A percentile compares a stretch with the other conserved stretches of the same genome.
Evolutionary conservation across 1,140 invertebrate species (phyloP).

Genomic region (Saccostrea cuccullata): DNA sequence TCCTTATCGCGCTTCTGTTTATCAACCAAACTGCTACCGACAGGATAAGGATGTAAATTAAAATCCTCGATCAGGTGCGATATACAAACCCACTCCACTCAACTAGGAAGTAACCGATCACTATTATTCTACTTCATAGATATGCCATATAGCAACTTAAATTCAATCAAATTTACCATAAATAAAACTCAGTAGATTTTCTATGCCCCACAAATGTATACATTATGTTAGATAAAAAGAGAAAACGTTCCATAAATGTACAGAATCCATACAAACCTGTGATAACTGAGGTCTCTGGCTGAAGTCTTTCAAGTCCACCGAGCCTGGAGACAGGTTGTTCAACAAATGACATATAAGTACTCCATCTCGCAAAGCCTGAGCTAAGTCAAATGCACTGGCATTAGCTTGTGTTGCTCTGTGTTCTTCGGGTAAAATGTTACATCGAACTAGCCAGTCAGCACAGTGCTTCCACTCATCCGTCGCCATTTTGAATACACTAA

Average conservation of each 20-base stretch:
- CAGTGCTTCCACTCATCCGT: slow-evolving; percentile 89
- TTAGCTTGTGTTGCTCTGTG: slow-evolving; percentile 82
- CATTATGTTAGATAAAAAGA: background rate
- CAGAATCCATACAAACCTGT: slow-evolving; percentile 83
- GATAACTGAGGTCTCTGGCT: slow-evolving; percentile 96
- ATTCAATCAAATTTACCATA: background rate
- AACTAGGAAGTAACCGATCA: slow-evolving; percentile 20
- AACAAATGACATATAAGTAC: slow-evolving; percentile 95
- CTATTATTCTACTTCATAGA: background rate
- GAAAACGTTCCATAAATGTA: background rate
- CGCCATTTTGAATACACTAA: slow-evolving; percentile 70
- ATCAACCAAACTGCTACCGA: background rate
- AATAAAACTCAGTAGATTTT: background rate
- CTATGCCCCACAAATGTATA: background rate
- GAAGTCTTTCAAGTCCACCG: slow-evolving; percentile 94
- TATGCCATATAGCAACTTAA: background rate
- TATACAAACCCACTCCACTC: background rate
- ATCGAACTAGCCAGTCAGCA: slow-evolving; percentile 92
- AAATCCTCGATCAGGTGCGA: background rate
- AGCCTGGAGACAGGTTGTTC: slow-evolving; percentile 89
- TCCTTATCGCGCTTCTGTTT: background rate
- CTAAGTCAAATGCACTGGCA: slow-evolving; percentile 79
- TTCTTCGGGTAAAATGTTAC: slow-evolving; percentile 90
- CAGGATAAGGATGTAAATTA: slow-evolving; percentile 3
- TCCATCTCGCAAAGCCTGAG: slow-evolving; percentile 89